phyloP scores from a whole-genome alignment of 2,113 vertebrate genomes.

The Halcyon senegalensis region DNA sequence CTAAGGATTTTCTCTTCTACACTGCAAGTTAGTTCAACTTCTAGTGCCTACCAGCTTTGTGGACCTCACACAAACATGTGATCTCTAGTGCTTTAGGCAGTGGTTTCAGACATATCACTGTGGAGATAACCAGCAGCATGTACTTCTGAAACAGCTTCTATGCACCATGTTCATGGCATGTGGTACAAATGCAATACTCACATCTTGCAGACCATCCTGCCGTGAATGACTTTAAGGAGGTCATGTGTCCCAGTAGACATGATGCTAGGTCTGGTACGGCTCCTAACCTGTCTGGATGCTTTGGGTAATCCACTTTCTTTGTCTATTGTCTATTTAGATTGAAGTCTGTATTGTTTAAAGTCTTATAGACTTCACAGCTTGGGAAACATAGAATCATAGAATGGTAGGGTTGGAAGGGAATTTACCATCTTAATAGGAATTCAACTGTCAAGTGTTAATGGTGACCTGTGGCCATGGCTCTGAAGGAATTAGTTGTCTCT shows the following conservation, averaged over 20 bases:
- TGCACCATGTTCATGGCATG: not conserved
- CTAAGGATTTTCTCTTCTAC: not conserved
- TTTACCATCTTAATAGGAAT: not conserved
- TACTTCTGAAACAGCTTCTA: not conserved
- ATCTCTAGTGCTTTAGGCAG: not conserved
- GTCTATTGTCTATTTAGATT: not conserved
- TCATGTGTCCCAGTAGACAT: not conserved
- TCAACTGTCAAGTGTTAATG: not conserved
- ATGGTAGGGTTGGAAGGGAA: not conserved
- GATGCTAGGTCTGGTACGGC: not conserved
- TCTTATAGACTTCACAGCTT: not conserved
- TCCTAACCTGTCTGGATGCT: not conserved
- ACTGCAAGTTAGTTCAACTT: not conserved
- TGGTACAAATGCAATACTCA: not conserved
- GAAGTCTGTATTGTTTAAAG: not conserved
- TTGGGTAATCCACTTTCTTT: not conserved
- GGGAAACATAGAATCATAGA: too few species aligned
- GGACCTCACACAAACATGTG: not conserved
- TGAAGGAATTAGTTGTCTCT: not conserved
- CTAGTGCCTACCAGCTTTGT: not conserved
- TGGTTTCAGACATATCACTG: accelerated
- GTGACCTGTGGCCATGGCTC: not conserved
- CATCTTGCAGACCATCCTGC: not conserved
- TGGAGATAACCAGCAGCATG: not conserved
- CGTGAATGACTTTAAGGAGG: not conserved